A percentile compares a stretch with the other conserved stretches of the same genome.
phyloP scores from a whole-genome alignment of 1,140 invertebrate genomes.

The Proctacanthus coquilletti region DNA sequence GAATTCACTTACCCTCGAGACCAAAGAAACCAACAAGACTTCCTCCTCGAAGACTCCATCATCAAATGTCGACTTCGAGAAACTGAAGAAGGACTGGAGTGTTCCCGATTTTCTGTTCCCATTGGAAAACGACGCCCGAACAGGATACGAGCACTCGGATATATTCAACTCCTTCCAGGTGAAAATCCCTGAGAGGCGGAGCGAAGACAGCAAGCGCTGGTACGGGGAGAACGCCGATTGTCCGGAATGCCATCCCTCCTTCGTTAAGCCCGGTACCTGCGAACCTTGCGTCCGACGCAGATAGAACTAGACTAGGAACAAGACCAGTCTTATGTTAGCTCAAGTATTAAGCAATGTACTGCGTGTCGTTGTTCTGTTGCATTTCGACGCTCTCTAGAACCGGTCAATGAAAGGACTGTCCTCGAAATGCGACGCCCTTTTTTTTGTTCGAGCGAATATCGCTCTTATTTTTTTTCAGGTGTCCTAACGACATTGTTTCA shows the following conservation, averaged over 20 bases:
- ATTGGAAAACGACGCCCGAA: constrained; percentile 33
- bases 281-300: constrained; percentile 35
- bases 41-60: constrained; percentile 2
- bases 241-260: constrained; percentile 42
- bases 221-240: constrained; percentile 41
- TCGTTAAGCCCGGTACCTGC: constrained; percentile 37
- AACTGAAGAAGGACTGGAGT: constrained; percentile 23
- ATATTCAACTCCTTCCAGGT: constrained; percentile 40
- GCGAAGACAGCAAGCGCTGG: constrained; percentile 22
- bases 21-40: constrained; percentile 5
- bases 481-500: no score
- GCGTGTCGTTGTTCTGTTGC: no score
- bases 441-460: no score
- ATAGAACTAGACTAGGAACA: no score
- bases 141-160: constrained; percentile 35
- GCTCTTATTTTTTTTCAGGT: no score
- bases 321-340: no score
- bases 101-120: constrained; percentile 41
- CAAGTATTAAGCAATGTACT: no score
- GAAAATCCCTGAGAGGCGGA: constrained; percentile 31
- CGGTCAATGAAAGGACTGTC: no score
- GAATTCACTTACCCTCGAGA: constrained; percentile 6
- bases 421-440: no score
- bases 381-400: no score
- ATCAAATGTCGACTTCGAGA: constrained; percentile 15